Conservation (phyloP, 1,140 invertebrate genomes). For the Brachystomella parvula region DNA sequence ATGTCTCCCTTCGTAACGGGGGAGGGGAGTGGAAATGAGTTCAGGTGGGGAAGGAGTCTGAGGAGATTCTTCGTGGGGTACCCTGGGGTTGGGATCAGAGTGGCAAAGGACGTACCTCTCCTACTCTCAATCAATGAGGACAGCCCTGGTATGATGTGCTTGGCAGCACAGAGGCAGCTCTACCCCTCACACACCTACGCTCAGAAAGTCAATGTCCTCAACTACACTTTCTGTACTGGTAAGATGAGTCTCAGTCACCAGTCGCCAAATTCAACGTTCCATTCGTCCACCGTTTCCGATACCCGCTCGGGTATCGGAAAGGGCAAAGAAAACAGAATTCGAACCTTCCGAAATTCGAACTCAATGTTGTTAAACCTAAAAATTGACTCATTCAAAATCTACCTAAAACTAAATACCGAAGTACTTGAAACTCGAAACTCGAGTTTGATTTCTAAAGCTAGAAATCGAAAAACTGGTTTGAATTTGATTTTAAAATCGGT, state of each 20-base stretch:
- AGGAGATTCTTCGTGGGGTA: conserved; percentile 76
- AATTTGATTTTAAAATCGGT: too few species aligned
- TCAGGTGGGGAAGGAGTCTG: conserved; percentile 67
- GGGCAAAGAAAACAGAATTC: too few species aligned
- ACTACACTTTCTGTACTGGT: conserved; percentile 78
- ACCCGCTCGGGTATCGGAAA: too few species aligned
- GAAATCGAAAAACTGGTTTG: too few species aligned
- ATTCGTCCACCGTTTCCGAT: too few species aligned
- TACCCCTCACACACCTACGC: conserved; percentile 43
- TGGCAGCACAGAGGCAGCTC: conserved; percentile 69
- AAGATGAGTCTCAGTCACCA: too few species aligned
- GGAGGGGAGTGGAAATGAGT: conserved; percentile 47
- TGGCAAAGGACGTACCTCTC: conserved; percentile 66
- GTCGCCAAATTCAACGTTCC: conserved; percentile 69
- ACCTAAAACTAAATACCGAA: too few species aligned
- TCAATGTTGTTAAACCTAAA: too few species aligned
- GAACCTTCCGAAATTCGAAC: too few species aligned
- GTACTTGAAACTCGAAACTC: too few species aligned
- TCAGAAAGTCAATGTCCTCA: conserved; percentile 59
- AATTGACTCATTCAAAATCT: too few species aligned
- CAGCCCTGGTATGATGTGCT: conserved; percentile 54
- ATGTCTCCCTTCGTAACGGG: conserved; percentile 73
- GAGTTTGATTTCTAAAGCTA: too few species aligned
- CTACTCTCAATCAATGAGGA: conserved; percentile 64
- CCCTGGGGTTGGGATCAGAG: conserved; percentile 66